Evolutionary conservation across 2,888 invertebrate genomes (phyloP), one percentile per base, ranked within the genome.

Genomic region (Morpho deidamia): DNA sequence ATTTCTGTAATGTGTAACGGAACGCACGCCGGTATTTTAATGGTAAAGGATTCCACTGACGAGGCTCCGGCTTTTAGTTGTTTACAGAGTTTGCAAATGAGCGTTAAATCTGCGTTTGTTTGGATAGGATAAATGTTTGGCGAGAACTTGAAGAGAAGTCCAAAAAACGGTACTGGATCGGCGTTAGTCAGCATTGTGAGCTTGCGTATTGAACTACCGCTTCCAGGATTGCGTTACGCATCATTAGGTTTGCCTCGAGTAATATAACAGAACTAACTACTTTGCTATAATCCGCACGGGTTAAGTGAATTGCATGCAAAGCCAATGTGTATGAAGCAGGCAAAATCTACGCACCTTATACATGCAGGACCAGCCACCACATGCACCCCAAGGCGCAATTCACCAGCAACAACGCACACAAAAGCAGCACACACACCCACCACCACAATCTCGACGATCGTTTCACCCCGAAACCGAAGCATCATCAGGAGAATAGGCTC

Each of bases 1-100:
- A 82, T 83, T 82, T 82, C 73, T 76, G 78, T 74, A 62, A 67
- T 63, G 66, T 69, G 65, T 71, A 70, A 64, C 66, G 60, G 63
- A 64, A 57, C 59, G 55, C 68, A 62, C 61, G 62, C 65, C 61
- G 72, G 70, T 69, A 74, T 77, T 68, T 76, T 77, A 78, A 79
- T 72, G 71, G 72, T 56, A 59, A 60, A 56, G 71, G 68, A 76
- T 75, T 71, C 77, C 72, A 57, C 59, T 67, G 70, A 63, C 62
- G 61, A 55, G 53, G 46, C 58, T 51, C n/a, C 14, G n/a, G 47
- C 38, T 11, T 49, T 52, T 35, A 50, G 38, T 49, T 59, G 56
- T 56, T 59, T 55, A 54, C 54, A 44, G 44, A 53, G 53, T 41
- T 56, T 51, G 53, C 48, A 51, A 55, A 53, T 56, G 44, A 44